A percentile compares a stretch with the other conserved stretches of the same genome.
phyloP scores from a whole-genome alignment of 2,888 invertebrate species.

The Orchestes rusci region DNA sequence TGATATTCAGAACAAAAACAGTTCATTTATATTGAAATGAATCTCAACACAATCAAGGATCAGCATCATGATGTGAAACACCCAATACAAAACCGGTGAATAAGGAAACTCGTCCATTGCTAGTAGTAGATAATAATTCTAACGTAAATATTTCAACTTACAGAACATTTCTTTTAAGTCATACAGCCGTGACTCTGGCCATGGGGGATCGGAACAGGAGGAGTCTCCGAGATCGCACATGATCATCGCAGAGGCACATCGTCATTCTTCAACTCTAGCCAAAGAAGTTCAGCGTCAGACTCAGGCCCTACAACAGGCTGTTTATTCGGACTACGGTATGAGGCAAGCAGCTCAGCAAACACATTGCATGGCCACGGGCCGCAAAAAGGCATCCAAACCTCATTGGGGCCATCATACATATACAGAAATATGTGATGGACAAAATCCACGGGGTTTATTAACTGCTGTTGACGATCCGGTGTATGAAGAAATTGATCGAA shows the following conservation, averaged over 20 bases:
- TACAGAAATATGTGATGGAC: slow-evolving; percentile 60
- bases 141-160: slow-evolving; percentile 35
- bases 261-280: slow-evolving; percentile 47
- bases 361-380: slow-evolving; percentile 35
- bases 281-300: slow-evolving; percentile 48
- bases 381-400: slow-evolving; percentile 44
- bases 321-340: slow-evolving; percentile 36
- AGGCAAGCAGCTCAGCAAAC: slow-evolving; percentile 33
- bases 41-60: no score
- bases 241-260: slow-evolving; percentile 47
- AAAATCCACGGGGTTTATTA: slow-evolving; percentile 47
- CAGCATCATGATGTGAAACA: no score
- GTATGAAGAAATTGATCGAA: slow-evolving; percentile 71
- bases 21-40: no score
- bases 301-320: slow-evolving; percentile 39
- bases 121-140: no score
- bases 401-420: slow-evolving; percentile 60
- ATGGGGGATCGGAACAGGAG: slow-evolving; percentile 59
- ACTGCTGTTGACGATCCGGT: slow-evolving; percentile 68
- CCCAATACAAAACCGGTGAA: no score
- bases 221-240: slow-evolving; percentile 57
- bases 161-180: slow-evolving; percentile 86
- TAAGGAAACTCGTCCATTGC: no score
- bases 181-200: slow-evolving; percentile 57
- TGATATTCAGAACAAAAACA: no score